These are phyloP conservation scores for Ectropis crepuscularia DNA, from an alignment of 2,888 invertebrate genomes.

Conservation along the genomic window DNA sequence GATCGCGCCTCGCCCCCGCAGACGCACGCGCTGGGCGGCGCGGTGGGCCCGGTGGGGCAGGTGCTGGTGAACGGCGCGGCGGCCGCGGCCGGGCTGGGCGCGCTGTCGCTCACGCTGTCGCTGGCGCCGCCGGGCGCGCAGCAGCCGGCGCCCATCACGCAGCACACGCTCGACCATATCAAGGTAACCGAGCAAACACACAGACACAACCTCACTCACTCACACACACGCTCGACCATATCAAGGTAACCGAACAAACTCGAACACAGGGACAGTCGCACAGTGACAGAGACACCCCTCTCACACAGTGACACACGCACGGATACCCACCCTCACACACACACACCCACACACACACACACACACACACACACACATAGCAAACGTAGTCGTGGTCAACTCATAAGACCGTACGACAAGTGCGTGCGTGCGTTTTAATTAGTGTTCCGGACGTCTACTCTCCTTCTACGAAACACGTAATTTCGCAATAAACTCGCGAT, in stretches of 20 bases:
- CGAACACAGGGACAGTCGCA: neutral
- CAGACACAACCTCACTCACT: too few species aligned
- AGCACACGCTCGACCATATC: constrained; percentile 94
- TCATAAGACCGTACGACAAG: too few species aligned
- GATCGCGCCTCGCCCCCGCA: constrained; percentile 41
- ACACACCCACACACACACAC: too few species aligned
- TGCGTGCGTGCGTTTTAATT: too few species aligned
- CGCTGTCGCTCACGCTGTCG: constrained; percentile 91
- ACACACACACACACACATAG: too few species aligned
- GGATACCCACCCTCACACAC: constrained; percentile 63
- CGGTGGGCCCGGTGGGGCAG: constrained; percentile 74
- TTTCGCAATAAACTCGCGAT: too few species aligned
- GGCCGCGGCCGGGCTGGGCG: constrained; percentile 54
- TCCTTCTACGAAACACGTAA: too few species aligned
- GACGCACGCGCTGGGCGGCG: constrained; percentile 78
- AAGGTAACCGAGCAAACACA: constrained; percentile 81
- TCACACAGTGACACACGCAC: constrained; percentile 89
- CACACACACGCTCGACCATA: constrained; percentile 92
- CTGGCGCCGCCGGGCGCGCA: constrained; percentile 91
- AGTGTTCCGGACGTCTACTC: too few species aligned
- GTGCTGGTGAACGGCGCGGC: constrained; percentile 87
- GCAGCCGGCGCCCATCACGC: constrained; percentile 89
- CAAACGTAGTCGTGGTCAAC: too few species aligned
- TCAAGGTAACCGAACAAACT: constrained; percentile 85
- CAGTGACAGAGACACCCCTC: too few species aligned